A percentile compares a stretch with the other conserved stretches of the same genome.
Conservation (phyloP, 2,888 invertebrate species). For the Boloria euphrosyne region DNA sequence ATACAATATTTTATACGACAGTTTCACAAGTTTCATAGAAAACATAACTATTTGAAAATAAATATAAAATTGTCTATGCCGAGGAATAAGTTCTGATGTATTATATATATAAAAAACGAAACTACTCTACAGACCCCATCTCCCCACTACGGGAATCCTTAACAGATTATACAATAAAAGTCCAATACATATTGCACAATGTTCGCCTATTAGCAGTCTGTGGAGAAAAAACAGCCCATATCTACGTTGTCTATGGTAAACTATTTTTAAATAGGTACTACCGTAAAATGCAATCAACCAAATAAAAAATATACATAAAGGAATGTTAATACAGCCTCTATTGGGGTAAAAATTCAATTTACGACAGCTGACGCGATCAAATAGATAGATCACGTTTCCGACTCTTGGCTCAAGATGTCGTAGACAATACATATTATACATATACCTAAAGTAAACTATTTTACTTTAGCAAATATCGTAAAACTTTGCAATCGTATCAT, state of each 20-base stretch:
- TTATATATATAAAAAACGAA: slow-evolving; percentile 39
- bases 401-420: not conserved
- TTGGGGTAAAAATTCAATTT: slow-evolving; percentile 31
- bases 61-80: slow-evolving; percentile 53
- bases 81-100: slow-evolving; percentile 46
- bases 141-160: slow-evolving; percentile 57
- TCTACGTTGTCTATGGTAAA: slow-evolving; percentile 65
- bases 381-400: not conserved
- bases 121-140: slow-evolving; percentile 54
- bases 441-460: not conserved
- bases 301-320: slow-evolving; percentile 55
- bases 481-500: slow-evolving; percentile 29
- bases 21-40: not conserved
- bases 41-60: not conserved
- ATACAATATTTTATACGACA: not conserved
- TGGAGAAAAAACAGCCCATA: slow-evolving; percentile 69
- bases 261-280: slow-evolving; percentile 51
- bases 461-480: slow-evolving; percentile 23
- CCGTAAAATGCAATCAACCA: slow-evolving; percentile 52
- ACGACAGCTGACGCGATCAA: slow-evolving; percentile 26
- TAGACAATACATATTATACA: not conserved
- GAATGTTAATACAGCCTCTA: slow-evolving; percentile 65
- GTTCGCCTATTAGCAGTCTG: slow-evolving; percentile 56
- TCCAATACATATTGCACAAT: slow-evolving; percentile 58
- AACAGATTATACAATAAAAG: slow-evolving; percentile 55